A percentile compares a stretch with the other conserved stretches of the same genome.
Evolutionary conservation across 2,113 vertebrate genomes (phyloP).

Genomic region (Percina caprodes): DNA sequence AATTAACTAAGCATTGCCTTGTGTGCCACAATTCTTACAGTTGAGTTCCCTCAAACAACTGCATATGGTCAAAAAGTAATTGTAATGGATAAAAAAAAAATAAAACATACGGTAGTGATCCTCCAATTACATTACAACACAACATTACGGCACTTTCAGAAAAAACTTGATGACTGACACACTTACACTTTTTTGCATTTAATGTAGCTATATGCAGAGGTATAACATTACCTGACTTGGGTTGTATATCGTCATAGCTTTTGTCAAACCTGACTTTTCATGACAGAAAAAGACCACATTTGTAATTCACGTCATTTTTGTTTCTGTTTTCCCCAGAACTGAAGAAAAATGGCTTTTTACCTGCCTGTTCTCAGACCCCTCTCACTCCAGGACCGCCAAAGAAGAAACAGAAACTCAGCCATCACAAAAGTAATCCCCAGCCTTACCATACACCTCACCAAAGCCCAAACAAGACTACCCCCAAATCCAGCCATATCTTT

Average conservation of each 20-base stretch:
- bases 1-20: no score
- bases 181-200: background rate
- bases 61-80: background rate
- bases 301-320: slow-evolving; percentile 1
- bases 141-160: background rate
- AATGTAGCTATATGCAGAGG: background rate
- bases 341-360: slow-evolving; percentile 51
- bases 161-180: no score
- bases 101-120: no score
- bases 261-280: background rate
- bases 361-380: background rate
- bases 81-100: no score
- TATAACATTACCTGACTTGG: background rate
- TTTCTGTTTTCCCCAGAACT: slow-evolving; percentile 69
- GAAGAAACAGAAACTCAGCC: slow-evolving; percentile 76
- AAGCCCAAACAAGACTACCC: slow-evolving; percentile 21
- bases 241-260: background rate
- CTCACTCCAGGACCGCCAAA: slow-evolving; percentile 54
- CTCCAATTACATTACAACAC: background rate
- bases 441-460: slow-evolving; percentile 12
- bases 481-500: slow-evolving; percentile 59
- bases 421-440: slow-evolving; percentile 25
- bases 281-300: background rate
- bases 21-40: no score
- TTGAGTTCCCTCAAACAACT: background rate